Evolutionary conservation across 2,113 vertebrate species (phyloP).

Genomic region (Alces alces): DNA sequence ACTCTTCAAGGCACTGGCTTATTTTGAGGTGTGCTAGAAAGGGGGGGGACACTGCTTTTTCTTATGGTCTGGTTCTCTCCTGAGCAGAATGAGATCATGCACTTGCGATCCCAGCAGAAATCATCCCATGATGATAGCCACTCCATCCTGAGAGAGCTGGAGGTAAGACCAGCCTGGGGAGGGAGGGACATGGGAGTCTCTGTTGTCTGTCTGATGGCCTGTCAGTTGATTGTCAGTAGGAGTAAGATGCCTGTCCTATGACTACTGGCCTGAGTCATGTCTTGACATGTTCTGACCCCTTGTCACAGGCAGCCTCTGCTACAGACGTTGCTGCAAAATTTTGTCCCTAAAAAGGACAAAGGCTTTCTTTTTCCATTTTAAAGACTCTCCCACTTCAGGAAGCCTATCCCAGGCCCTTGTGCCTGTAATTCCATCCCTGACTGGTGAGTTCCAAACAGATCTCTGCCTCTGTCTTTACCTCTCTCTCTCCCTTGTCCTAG

Average conservation of each 20-base stretch:
- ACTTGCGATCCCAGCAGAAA: neutral
- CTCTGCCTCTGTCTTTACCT: neutral
- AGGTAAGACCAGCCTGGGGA: conserved; percentile 50
- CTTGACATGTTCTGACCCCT: neutral
- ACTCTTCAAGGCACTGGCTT: too few relatives aligned
- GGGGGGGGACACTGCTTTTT: accelerated
- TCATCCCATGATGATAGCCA: accelerated
- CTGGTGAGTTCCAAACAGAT: neutral
- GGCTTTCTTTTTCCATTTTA: neutral
- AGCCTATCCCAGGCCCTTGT: neutral
- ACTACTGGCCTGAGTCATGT: neutral
- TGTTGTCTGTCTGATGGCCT: neutral
- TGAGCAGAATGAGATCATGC: conserved; percentile 61
- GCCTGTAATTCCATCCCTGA: neutral
- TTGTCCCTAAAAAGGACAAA: neutral
- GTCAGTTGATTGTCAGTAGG: neutral
- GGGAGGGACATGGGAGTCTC: accelerated
- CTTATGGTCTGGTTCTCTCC: neutral
- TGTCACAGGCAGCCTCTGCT: neutral
- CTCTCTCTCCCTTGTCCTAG: neutral
- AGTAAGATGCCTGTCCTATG: neutral
- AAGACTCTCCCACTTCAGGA: neutral
- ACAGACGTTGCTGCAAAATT: neutral
- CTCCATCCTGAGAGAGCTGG: neutral
- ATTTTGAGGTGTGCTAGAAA: neutral